A percentile compares a stretch with the other conserved stretches of the same genome.
Conservation (phyloP, 2,113 vertebrate species). For the Pao palembangensis region DNA sequence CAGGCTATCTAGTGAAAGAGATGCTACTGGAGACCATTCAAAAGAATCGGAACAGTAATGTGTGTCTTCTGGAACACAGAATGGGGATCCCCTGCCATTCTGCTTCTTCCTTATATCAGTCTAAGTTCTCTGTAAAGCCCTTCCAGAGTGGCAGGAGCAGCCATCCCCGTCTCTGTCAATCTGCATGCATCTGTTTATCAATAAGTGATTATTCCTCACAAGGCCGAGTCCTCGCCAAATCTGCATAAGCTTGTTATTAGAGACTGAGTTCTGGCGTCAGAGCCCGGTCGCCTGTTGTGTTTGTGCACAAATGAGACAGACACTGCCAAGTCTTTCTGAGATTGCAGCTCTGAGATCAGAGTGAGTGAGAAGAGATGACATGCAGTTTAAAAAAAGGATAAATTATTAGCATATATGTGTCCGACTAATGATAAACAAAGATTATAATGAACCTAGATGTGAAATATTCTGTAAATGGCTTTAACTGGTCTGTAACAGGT, state of each 20-base stretch:
- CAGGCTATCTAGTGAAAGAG: slow-evolving; percentile 20
- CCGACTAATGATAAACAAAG: too few species aligned
- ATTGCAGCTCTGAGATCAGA: slow-evolving; percentile 26
- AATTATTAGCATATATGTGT: too few species aligned
- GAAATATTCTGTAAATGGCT: not conserved
- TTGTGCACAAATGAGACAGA: slow-evolving; percentile 25
- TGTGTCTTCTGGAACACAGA: slow-evolving; percentile 32
- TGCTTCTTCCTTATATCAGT: slow-evolving; percentile 42
- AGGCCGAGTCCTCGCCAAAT: slow-evolving; percentile 48
- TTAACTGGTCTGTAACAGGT: not conserved
- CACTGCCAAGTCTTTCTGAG: slow-evolving; percentile 20
- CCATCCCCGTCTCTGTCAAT: slow-evolving; percentile 14
- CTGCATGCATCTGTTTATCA: slow-evolving; percentile 52
- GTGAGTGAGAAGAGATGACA: not conserved
- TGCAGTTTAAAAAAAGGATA: not conserved
- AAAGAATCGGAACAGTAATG: slow-evolving; percentile 31
- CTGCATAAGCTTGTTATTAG: slow-evolving; percentile 63
- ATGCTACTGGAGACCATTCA: slow-evolving; percentile 31
- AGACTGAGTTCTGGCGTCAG: slow-evolving; percentile 54
- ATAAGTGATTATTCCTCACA: slow-evolving; percentile 48
- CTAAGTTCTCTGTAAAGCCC: slow-evolving; percentile 21
- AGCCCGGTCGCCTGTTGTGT: slow-evolving; percentile 36
- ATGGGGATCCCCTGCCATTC: slow-evolving; percentile 52
- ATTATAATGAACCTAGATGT: too few species aligned
- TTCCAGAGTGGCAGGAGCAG: slow-evolving; percentile 5